Evolutionary conservation across 2,888 invertebrate genomes (phyloP), one percentile per base, ranked within the genome.

Genomic region (Leptarthrus brevirostris): DNA sequence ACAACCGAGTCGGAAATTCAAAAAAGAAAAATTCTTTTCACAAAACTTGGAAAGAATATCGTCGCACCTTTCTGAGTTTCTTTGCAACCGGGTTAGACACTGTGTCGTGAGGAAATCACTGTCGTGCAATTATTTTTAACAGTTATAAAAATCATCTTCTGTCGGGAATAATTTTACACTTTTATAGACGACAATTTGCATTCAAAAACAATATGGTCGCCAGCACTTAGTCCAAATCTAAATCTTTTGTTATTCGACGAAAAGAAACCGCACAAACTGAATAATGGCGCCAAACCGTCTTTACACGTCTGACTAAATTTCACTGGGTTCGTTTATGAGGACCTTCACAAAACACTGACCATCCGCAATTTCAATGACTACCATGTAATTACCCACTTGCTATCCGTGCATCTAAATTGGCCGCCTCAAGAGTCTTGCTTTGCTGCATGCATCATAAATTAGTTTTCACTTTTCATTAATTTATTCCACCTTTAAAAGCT

Each of bases 291-390:
- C 64, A 26, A 44, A 44, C 20, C 8, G 24, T 52, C n/a, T 69
- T 69, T 52, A 20, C 14, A 47, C 44, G 24, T 44, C 18, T 14
- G 44, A 40, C 16, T 34, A 61, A 44, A 52, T 16, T n/a, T 44
- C 20, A 52, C n/a, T 20, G 20, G 26, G 18, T 1, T 47, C 12
- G 26, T 12, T n/a, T n/a, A n/a, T n/a, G 49, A 14, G 53, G 56
- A 58, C 72, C 72, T 72, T 72, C 72, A 72, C 58, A 72, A 72
- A 72, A 72, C 58, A 72, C 72, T 72, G 61, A 52, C 61, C 72
- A 72, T 72, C 56, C 61, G 36, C 72, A 72, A 72, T 61, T 61
- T 61, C 61, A 56, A 72, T 72, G 72, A 72, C 56, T 30, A 58
- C 24, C 26, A 47, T 12, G 14, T 26, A 44, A 54, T 69, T 69